Percentiles rank a stretch among this genome's conserved stretches.
phyloP scores from a whole-genome alignment of 2,113 vertebrate species.

The Tupaia tana region DNA sequence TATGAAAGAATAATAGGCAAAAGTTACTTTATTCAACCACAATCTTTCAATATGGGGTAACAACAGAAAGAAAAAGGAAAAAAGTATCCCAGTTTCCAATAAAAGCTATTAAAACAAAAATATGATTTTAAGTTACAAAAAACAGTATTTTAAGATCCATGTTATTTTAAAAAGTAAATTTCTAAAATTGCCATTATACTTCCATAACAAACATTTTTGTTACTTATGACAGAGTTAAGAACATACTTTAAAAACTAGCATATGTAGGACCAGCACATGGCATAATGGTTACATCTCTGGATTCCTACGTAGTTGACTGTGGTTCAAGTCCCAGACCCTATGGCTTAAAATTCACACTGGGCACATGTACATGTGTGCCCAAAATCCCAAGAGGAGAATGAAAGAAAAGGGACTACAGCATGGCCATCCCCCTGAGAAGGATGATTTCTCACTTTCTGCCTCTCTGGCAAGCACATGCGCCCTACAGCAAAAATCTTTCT shows the following conservation, averaged over 20 bases:
- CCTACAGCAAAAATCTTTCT: too few relatives aligned
- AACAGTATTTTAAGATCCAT: neutral
- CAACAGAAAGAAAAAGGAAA: neutral
- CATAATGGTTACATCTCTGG: too few relatives aligned
- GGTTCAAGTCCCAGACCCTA: too few relatives aligned
- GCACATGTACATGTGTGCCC: too few relatives aligned
- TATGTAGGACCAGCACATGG: too few relatives aligned
- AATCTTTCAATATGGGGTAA: neutral
- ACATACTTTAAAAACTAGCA: neutral
- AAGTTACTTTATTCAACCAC: neutral
- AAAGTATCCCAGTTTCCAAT: neutral
- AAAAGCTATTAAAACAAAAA: neutral
- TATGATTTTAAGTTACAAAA: neutral
- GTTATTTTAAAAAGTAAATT: neutral
- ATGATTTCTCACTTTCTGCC: too few relatives aligned
- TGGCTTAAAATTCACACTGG: too few relatives aligned
- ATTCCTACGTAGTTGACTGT: too few relatives aligned
- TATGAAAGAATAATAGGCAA: slow-evolving; percentile 24
- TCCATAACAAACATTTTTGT: neutral
- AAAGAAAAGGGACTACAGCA: too few relatives aligned
- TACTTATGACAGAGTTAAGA: neutral
- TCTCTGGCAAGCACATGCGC: too few relatives aligned
- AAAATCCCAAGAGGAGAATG: too few relatives aligned
- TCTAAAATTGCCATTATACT: neutral
- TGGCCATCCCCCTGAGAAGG: too few relatives aligned